Evolutionary conservation across 2,797 vertebrate species (phyloP), one percentile per base, ranked within the genome.

Genomic region (Nannoperca obscura): DNA sequence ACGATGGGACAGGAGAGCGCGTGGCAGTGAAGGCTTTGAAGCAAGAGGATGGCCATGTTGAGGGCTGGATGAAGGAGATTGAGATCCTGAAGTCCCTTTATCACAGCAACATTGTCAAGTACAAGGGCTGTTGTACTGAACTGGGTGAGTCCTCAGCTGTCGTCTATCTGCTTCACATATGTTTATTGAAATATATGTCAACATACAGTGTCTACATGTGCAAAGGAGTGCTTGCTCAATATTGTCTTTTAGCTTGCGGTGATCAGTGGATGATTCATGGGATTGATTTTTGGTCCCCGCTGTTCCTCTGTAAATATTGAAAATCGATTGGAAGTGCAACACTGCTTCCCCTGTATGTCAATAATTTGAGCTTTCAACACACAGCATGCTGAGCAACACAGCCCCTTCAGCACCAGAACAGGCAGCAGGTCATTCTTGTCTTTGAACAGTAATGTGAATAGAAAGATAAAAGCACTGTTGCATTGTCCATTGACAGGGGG

Each of bases 21-120:
- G 97, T 99, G 93, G 98, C 98, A 0, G 97, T 98, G 74, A 99
- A 99, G 76, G 91, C 96, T 1, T 90, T 99, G 53, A 99, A 98
- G 89, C 95, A 97, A 0, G 97, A 95, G 24, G 94, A 92, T 7
- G 91, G 93, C 0, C 93, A 95, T 61, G 94, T 96, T 14, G 89
- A 93, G 0, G 92, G 95, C 81, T 99, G 97, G 97, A 95, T 93
- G 68, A 96, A 96, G 73, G 98, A 99, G 85, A 98, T 99, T 2
- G 91, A 96, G 53, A 98, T 98, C 91, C 91, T 99, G 17, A 98
- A 96, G 86, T 96, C 95, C 0, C 95, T 99, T 2, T 94, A 97
- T 81, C 97, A 99, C 52, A 88, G 76, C n/a, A 97, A 99, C 90
- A 98, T 99, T 1, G 97, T 99, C 86, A 98, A 97, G 85, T 99